Evolutionary conservation across 2,797 vertebrate species (phyloP).

Genomic region (Artibeus jamaicensis): DNA sequence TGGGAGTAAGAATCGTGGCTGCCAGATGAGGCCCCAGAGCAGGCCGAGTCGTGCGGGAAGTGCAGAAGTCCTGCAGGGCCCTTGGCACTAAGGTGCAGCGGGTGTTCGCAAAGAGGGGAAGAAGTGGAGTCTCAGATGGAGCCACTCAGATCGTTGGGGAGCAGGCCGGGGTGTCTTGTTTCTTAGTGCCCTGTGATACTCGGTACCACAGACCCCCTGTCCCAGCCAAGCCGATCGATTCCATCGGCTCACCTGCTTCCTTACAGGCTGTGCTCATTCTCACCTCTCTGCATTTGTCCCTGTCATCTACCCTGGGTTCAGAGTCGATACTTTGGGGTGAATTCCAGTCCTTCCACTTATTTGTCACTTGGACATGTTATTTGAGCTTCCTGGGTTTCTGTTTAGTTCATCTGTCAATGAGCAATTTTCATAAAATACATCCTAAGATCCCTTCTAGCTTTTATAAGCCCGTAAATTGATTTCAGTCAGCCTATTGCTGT

Average conservation of each 20-base stretch:
- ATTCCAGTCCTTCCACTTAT: background rate
- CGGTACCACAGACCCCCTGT: background rate
- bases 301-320: background rate
- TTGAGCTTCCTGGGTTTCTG: slow-evolving; percentile 17
- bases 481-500: background rate
- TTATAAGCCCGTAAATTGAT: background rate
- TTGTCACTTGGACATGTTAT: slow-evolving; percentile 24
- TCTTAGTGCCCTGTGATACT: background rate
- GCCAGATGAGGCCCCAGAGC: background rate
- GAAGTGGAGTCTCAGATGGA: background rate
- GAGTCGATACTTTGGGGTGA: slow-evolving; percentile 9
- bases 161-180: background rate
- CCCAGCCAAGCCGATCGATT: background rate
- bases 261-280: background rate
- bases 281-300: background rate
- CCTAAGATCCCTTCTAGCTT: background rate
- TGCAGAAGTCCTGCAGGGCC: background rate
- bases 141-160: background rate
- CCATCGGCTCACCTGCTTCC: background rate
- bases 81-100: background rate
- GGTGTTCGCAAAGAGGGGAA: background rate
- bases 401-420: slow-evolving; percentile 14
- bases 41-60: background rate
- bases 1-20: background rate
- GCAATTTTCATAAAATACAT: slow-evolving; percentile 26